Conservation (phyloP, 2,797 vertebrate genomes). For the Poeciliopsis turneri region DNA sequence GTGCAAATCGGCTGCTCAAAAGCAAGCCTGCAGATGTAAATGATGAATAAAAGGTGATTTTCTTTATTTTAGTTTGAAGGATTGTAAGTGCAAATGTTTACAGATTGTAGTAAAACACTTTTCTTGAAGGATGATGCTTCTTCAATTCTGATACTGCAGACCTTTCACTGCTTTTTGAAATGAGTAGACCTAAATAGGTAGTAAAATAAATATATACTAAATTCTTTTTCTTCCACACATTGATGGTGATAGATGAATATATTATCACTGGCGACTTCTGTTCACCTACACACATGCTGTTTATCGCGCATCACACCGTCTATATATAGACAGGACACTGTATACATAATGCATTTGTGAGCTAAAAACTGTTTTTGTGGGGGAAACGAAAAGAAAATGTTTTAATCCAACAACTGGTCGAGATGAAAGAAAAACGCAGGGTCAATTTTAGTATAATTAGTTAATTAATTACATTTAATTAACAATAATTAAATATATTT, state of each 20-base stretch:
- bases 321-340: background rate
- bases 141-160: background rate
- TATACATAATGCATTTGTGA: background rate
- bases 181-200: conserved; percentile 15
- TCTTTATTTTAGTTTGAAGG: background rate
- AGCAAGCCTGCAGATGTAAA: conserved; percentile 35
- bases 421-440: background rate
- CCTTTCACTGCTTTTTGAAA: conserved; percentile 3
- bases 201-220: conserved; percentile 67
- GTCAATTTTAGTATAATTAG: background rate
- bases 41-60: conserved; percentile 1
- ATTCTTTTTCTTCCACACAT: conserved; percentile 76
- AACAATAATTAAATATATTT: background rate
- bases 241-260: conserved; percentile 72
- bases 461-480: too few species aligned
- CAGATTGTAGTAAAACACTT: conserved; percentile 1
- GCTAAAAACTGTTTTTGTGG: background rate
- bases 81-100: background rate
- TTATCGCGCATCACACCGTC: conserved; percentile 36
- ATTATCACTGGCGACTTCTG: conserved; percentile 72
- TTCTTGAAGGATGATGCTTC: background rate
- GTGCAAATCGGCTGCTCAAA: conserved; percentile 37
- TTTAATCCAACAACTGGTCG: background rate
- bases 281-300: conserved; percentile 69
- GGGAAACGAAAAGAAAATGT: background rate